Conservation (phyloP, 2,888 invertebrate species). For the Campoplex capitator region DNA sequence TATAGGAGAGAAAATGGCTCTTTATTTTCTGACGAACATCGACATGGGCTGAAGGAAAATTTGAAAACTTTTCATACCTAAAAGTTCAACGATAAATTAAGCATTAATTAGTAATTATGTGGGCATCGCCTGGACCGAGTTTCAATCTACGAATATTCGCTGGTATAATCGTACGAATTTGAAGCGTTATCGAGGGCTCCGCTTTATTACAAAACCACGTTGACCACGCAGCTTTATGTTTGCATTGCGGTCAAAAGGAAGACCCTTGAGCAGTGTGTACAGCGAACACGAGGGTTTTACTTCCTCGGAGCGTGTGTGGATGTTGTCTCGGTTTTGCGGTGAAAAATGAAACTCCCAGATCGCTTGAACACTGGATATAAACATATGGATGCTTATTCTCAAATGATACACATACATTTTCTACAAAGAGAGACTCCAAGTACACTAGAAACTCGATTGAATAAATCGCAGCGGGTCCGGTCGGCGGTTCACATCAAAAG, state of each 20-base stretch:
- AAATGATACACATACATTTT: neutral
- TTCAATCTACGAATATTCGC: neutral
- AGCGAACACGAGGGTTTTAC: slow-evolving; percentile 48
- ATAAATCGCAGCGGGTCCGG: neutral
- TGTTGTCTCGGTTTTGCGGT: slow-evolving; percentile 60
- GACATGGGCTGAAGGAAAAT: neutral
- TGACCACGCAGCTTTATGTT: neutral
- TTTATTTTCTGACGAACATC: neutral
- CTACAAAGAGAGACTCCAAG: neutral
- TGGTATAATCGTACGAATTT: neutral
- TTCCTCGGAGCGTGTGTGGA: slow-evolving; percentile 32
- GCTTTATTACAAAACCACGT: slow-evolving; percentile 31
- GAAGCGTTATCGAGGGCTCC: slow-evolving; percentile 3
- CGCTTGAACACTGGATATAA: slow-evolving; percentile 30
- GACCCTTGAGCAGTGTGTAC: slow-evolving; percentile 25
- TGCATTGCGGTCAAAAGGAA: slow-evolving; percentile 27
- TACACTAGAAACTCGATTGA: slow-evolving; percentile 2
- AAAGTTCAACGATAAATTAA: neutral
- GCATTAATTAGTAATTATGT: neutral
- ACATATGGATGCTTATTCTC: neutral
- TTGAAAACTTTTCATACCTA: neutral
- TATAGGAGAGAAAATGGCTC: slow-evolving; percentile 2
- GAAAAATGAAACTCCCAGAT: slow-evolving; percentile 57
- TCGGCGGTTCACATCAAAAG: neutral
- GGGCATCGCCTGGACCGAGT: neutral